phyloP scores from a whole-genome alignment of 2,113 vertebrate species.

The Synchiropus splendidus region DNA sequence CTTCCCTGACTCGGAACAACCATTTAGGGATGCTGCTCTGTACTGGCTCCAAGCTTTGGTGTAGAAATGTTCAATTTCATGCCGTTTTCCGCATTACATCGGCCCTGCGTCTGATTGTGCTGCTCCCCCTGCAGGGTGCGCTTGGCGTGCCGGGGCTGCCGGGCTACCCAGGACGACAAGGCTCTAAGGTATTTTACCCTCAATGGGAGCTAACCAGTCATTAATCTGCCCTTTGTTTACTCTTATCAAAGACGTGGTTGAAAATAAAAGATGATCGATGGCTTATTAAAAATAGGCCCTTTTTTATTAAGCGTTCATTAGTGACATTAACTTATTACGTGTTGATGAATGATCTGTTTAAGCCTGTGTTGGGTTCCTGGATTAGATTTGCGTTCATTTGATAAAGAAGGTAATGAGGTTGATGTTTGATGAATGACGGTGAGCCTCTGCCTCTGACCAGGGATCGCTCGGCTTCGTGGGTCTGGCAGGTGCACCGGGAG shows the following conservation, averaged over 20 bases:
- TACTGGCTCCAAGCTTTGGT: conserved; percentile 13
- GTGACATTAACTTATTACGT: conserved; percentile 56
- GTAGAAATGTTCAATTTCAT: conserved; percentile 13
- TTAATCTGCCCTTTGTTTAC: conserved; percentile 16
- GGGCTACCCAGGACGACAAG: conserved; percentile 60
- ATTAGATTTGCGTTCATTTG: conserved; percentile 63
- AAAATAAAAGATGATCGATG: conserved; percentile 48
- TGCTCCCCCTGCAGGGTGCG: conserved; percentile 39
- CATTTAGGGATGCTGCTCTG: conserved; percentile 1
- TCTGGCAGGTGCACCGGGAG: conserved; percentile 67
- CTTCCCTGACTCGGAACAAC: too few relatives aligned
- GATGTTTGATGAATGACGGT: conserved; percentile 54
- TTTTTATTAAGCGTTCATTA: conserved; percentile 66
- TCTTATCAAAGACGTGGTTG: conserved; percentile 19
- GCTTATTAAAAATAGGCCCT: conserved; percentile 40
- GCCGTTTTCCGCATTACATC: background rate
- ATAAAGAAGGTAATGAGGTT: conserved; percentile 62
- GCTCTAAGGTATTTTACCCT: conserved; percentile 51
- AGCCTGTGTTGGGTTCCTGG: conserved; percentile 45
- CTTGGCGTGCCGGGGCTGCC: conserved; percentile 61
- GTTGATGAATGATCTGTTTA: conserved; percentile 59
- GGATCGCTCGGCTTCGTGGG: conserved; percentile 80
- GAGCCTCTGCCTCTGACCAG: conserved; percentile 64
- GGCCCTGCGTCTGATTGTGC: conserved; percentile 1
- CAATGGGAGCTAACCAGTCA: conserved; percentile 19